Percentiles rank a stretch among this genome's conserved stretches.
These are phyloP conservation scores for Ladona fulva DNA, from an alignment of 1,140 invertebrate species.

Conservation along the genomic window DNA sequence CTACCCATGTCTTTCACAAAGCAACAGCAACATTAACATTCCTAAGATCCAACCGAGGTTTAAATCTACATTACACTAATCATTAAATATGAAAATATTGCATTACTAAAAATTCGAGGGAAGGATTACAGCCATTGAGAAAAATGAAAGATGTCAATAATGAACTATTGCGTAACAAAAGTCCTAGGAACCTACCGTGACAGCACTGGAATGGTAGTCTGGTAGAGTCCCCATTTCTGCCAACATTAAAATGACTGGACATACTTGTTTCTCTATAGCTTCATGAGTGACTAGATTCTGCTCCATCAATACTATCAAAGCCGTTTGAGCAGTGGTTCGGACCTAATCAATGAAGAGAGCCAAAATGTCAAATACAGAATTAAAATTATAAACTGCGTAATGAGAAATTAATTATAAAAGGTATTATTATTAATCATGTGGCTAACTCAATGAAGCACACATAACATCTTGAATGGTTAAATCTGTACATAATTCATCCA, in stretches of 20 bases:
- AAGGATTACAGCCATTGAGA: too few relatives aligned
- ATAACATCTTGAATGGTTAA: too few relatives aligned
- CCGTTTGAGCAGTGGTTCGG: constrained; percentile 49
- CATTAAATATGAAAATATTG: too few relatives aligned
- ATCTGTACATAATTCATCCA: too few relatives aligned
- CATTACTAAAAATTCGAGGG: too few relatives aligned
- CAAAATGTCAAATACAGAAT: constrained; percentile 11
- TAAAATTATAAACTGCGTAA: too few relatives aligned
- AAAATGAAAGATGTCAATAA: too few relatives aligned
- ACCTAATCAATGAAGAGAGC: constrained; percentile 39
- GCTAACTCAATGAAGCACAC: too few relatives aligned
- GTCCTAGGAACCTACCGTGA: constrained; percentile 39
- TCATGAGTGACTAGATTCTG: constrained; percentile 46
- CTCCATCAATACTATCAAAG: constrained; percentile 51
- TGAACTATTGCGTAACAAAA: too few relatives aligned
- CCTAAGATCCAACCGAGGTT: constrained; percentile 12
- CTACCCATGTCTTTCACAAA: constrained; percentile 89
- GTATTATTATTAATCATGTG: too few relatives aligned
- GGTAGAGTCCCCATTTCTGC: constrained; percentile 37
- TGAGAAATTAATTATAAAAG: too few relatives aligned
- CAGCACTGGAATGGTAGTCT: constrained; percentile 39
- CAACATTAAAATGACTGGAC: constrained; percentile 44
- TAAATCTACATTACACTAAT: too few relatives aligned
- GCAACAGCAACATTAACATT: constrained; percentile 16
- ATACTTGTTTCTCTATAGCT: constrained; percentile 50